Evolutionary conservation across 2,797 vertebrate species (phyloP), one percentile per base, ranked within the genome.

Genomic region (Parauchenoglanis punctatus): DNA sequence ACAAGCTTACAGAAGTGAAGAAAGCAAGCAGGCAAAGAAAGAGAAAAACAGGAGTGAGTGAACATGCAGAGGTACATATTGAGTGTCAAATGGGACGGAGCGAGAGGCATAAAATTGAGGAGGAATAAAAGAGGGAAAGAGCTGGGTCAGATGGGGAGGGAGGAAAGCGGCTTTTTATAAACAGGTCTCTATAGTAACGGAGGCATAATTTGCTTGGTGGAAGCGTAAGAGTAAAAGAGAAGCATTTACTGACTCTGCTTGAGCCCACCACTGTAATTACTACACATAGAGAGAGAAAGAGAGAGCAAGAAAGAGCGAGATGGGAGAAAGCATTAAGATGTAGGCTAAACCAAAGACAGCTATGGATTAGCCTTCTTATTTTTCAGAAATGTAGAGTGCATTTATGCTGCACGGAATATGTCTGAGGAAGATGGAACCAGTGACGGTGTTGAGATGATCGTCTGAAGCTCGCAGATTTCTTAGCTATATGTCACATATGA

Each of bases 221-320:
- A 94, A 95, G 93, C 93, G 90, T 89, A 90, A 90, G 92, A 94
- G 93, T 92, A 94, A 94, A 94, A 94, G 94, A 94, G 90, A 96
- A 95, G 94, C 94, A 95, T 96, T 96, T 96, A 96, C 95, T 93
- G 91, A 94, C 96, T 92, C 95, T 91, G 96, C 94, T 95, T 96
- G 96, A 96, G 94, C 95, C 94, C 94, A 94, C 93, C 92, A 94
- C 94, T 95, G 94, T 96, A 96, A 96, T 96, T 96, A 96, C 84
- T 90, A 94, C 90, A 91, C 93, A 94, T 93, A 93, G 86, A 87
- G 91, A 89, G 92, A 86, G 83, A 92, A 91, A 75, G 46, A 88
- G 90, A 91, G 90, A 83, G 87, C 56, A 49, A 87, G 49, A 72
- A 73, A 81, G 67, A 84, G 63, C 44, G 40, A 87, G 65, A 82